phyloP scores from a whole-genome alignment of 1,140 invertebrate species.

The Choristoneura fumiferana region DNA sequence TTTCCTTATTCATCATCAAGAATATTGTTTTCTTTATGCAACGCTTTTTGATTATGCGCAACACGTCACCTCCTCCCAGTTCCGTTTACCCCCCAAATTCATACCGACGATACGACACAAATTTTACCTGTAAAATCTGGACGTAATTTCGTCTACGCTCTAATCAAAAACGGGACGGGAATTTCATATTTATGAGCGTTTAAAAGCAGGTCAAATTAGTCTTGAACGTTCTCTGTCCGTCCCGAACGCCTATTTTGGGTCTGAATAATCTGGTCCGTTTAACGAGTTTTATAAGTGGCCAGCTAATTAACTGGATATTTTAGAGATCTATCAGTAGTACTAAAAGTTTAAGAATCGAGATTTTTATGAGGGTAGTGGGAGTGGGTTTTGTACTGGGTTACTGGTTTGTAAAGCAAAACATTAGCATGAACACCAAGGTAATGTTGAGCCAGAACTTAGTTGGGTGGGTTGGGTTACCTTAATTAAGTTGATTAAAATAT shows the following conservation, averaged over 20 bases:
- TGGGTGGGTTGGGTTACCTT: too few relatives aligned
- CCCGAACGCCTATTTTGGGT: slow-evolving; percentile 29
- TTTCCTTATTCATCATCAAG: too few relatives aligned
- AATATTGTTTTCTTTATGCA: background rate
- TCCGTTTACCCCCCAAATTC: slow-evolving; percentile 1
- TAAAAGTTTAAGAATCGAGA: too few relatives aligned
- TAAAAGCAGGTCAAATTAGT: slow-evolving; percentile 46
- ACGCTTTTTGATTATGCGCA: background rate
- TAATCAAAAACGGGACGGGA: slow-evolving; percentile 13
- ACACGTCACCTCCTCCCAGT: background rate
- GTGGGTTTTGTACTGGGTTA: too few relatives aligned
- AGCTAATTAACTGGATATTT: background rate
- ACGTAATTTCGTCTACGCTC: background rate
- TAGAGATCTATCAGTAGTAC: background rate
- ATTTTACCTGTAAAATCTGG: background rate
- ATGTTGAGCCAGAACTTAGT: too few relatives aligned
- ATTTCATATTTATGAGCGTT: slow-evolving; percentile 33
- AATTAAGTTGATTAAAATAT: too few relatives aligned
- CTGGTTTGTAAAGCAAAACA: too few relatives aligned
- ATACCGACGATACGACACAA: background rate
- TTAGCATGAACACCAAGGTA: too few relatives aligned
- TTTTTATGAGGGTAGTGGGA: too few relatives aligned
- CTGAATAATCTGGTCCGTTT: background rate
- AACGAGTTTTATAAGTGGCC: background rate
- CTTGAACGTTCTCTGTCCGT: slow-evolving; percentile 32